Base-by-base conservation (phyloP, 2,797 vertebrate genomes). In the Propithecus perrieri region DNA sequence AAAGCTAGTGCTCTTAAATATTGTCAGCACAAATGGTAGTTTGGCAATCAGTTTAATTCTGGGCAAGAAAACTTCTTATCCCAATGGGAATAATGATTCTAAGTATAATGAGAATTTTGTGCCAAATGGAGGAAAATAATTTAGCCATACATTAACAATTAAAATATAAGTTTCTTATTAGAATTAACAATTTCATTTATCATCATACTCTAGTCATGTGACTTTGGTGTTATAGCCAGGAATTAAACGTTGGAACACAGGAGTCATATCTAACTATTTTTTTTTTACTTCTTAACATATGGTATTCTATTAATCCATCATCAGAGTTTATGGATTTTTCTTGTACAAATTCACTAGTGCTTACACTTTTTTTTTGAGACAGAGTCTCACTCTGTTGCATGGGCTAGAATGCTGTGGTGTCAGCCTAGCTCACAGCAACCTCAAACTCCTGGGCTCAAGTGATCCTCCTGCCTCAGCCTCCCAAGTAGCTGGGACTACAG, bases 81-180 rank as follows among this genome's bases (percentile, higher is more conserved):
- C 74, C 76, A 59, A 0, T 94, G 86, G 69, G 22, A 15, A 93
- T 74, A 78, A 72, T 74, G 50, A 41, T 80, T 97, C 22, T 92
- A 91, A 96, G 26, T 59, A 85, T 96, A 94, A 95, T 90, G 94
- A 96, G 93, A 96, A 50, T 94, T 94, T 88, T 93, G 71, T 93
- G 91, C 91, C 96, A 95, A 96, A 65, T 83, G 79, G 53, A 93
- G 46, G 86, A 57, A 93, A 59, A 75, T 92, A 89, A 86, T 96
- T 91, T 92, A 92, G 38, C 67, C 24, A 88, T 38, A 69, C 2
- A 43, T 72, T 94, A 87, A 94, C 94, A 95, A 89, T 93, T 92
- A 76, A 80, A 75, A 86, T 83, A 67, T 81, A 91, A 50, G 43
- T 80, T 91, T 94, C 46, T 85, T 94, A 69, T 69, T 97, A 46